Evolutionary conservation across 2,113 vertebrate species (phyloP), one percentile per base, ranked within the genome.

Genomic region (Aspidoscelis tigris): DNA sequence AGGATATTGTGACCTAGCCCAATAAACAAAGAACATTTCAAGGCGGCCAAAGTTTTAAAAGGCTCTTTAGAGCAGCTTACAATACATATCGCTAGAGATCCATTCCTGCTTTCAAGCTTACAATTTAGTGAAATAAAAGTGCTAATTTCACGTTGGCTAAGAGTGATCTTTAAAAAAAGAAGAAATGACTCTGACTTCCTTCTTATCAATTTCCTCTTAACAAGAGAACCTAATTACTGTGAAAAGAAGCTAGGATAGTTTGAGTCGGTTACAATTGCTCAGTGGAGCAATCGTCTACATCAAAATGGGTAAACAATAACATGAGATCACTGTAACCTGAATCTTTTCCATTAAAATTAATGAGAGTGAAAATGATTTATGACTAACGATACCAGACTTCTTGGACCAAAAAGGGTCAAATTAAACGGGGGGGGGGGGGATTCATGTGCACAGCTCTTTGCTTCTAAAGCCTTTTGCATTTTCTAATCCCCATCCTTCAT

Each of bases 231-330:
- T 84, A 84, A 84, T 73, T 73, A 65, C 58, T 26, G 21, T 79
- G 41, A 78, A 84, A 79, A 78, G 68, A 84, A 78, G 41, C 41
- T n/a, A 55, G 55, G 83, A 78, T 33, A 79, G n/a, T 72, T 79
- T 84, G 69, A 58, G 55, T 84, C 50, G 70, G 55, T 79, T 84
- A 50, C 55, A 79, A 65, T 50, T 79, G 83, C 76, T 84, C 73
- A 84, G 79, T 84, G 73, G 76, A 84, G 68, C 83, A 79, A 79
- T 84, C 83, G 79, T 50, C 70, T 84, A 41, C 83, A 47, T 9
- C 70, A 84, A 76, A 84, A 84, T 73, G 68, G 76, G 50, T 64
- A 84, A 84, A 73, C 76, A 79, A 64, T 58, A 39, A 55, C 69
- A 79, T 79, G 64, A 73, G 76, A 84, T 84, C 83, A 79, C 55